A percentile compares a stretch with the other conserved stretches of the same genome.
Conservation (phyloP, 2,888 invertebrate genomes). For the Steinernema hermaphroditum region DNA sequence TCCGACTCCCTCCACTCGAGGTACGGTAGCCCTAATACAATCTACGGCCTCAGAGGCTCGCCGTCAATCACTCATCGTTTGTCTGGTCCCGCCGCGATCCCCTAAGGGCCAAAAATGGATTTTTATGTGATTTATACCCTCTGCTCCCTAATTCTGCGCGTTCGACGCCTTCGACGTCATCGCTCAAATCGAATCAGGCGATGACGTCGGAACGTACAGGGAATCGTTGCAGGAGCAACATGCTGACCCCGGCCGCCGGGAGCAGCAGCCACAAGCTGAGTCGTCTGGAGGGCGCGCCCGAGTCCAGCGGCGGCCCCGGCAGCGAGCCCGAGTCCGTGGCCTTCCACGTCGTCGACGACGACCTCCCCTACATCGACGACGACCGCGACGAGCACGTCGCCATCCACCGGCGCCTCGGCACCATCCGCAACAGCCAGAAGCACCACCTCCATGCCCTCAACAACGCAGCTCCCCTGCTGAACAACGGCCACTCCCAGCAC, state of each 20-base stretch:
- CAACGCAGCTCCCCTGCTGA: background rate
- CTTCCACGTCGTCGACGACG: conserved; percentile 46
- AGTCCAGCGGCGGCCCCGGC: conserved; percentile 21
- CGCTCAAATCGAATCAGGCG: conserved; percentile 19
- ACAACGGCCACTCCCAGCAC: background rate
- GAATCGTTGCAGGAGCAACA: conserved; percentile 24
- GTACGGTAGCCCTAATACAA: conserved; percentile 29
- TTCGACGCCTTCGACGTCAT: conserved; percentile 27
- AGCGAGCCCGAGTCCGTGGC: conserved; percentile 35
- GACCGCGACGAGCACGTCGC: conserved; percentile 42
- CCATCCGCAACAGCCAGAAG: conserved; percentile 26
- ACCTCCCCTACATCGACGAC: conserved; percentile 65
- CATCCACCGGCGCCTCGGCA: conserved; percentile 13
- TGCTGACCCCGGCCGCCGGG: conserved; percentile 23
- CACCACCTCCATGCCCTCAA: background rate
- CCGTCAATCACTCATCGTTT: conserved; percentile 27
- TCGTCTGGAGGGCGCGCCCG: background rate
- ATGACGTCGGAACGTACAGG: conserved; percentile 3
- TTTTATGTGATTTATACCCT: conserved; percentile 2
- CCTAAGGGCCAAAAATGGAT: conserved; percentile 27
- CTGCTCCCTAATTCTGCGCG: background rate
- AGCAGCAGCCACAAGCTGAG: conserved; percentile 26
- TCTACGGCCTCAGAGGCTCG: conserved; percentile 17
- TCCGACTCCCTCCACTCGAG: conserved; percentile 42
- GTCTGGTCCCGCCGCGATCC: background rate